Percentiles rank a stretch among this genome's conserved stretches.
These are phyloP conservation scores for Alcis repandata DNA, from an alignment of 2,888 invertebrate species.

Conservation along the genomic window DNA sequence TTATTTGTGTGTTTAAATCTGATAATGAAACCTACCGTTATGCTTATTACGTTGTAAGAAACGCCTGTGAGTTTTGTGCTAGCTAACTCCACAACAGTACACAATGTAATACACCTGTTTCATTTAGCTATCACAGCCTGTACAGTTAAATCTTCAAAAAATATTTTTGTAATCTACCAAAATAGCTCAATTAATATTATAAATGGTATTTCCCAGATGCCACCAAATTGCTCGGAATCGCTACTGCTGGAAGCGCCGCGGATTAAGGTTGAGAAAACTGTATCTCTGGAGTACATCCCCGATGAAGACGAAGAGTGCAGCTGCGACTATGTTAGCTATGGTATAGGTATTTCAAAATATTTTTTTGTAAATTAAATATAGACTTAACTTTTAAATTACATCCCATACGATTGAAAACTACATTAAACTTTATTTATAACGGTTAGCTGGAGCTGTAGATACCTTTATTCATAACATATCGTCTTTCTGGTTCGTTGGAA, in stretches of 20 bases:
- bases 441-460: too few species aligned
- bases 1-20: neutral
- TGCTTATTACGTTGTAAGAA: neutral
- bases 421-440: too few species aligned
- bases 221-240: conserved; percentile 61
- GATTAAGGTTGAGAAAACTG: conserved; percentile 52
- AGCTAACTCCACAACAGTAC: neutral
- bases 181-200: too few species aligned
- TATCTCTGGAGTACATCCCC: conserved; percentile 51
- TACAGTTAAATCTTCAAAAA: neutral
- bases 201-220: conserved; percentile 66
- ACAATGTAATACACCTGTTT: too few species aligned
- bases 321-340: conserved; percentile 63
- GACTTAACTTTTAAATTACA: too few species aligned
- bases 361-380: too few species aligned
- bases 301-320: conserved; percentile 53
- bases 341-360: conserved; percentile 56
- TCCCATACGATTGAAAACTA: too few species aligned
- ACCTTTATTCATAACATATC: too few species aligned
- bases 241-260: conserved; percentile 56
- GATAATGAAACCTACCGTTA: too few species aligned
- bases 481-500: too few species aligned
- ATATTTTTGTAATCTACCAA: too few species aligned
- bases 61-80: conserved; percentile 2
- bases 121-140: too few species aligned